A percentile compares a stretch with the other conserved stretches of the same genome.
These are phyloP conservation scores for Pocillopora damicornis DNA, from an alignment of 64 coral and sea anemone genomes.

Conservation along the genomic window DNA sequence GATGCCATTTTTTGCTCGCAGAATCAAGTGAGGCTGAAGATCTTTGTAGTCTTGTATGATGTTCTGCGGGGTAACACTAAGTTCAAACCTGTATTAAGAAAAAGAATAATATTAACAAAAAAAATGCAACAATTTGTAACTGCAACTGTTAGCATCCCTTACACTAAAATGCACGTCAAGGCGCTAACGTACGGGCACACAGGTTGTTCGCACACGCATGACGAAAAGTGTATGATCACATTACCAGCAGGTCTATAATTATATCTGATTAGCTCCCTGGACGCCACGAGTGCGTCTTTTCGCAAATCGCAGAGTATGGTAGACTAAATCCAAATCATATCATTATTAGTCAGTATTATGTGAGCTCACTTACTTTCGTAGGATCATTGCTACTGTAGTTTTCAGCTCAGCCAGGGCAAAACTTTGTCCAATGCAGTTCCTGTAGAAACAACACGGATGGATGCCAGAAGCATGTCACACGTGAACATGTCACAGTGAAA, in stretches of 20 bases:
- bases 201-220: too few species aligned
- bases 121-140: background rate
- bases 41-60: constrained; percentile 4
- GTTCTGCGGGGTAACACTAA: constrained; percentile 4
- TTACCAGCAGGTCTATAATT: too few species aligned
- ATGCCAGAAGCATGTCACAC: background rate
- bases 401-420: constrained; percentile 45
- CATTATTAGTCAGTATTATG: background rate
- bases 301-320: background rate
- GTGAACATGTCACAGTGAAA: too few species aligned
- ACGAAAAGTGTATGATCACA: too few species aligned
- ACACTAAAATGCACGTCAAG: too few species aligned
- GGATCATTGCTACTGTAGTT: constrained; percentile 33
- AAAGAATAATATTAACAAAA: background rate
- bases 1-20: constrained; percentile 19
- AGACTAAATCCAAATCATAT: background rate
- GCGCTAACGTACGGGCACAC: too few species aligned
- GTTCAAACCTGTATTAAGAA: background rate
- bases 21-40: background rate
- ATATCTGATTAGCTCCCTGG: too few species aligned
- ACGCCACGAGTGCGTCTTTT: background rate
- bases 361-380: constrained; percentile 43
- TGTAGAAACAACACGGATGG: background rate
- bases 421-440: constrained; percentile 52
- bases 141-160: too few species aligned